Base-by-base conservation (phyloP, 2,797 vertebrate species). In the Gambelia wislizenii region DNA sequence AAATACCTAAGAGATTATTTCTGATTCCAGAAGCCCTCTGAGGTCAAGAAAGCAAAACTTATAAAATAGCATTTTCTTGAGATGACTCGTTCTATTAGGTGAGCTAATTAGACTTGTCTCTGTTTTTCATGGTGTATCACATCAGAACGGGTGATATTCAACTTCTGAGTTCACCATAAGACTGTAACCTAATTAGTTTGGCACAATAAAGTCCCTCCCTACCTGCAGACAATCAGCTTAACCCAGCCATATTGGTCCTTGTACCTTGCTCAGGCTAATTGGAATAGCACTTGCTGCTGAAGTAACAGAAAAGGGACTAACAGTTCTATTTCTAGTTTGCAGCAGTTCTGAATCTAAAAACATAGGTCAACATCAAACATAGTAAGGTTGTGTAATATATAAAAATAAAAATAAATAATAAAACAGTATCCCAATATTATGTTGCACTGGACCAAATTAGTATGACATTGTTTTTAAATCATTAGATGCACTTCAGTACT, bases 131-230 rank as follows among this genome's bases (percentile, higher is more conserved):
- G 75, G 80, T 33, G 61, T 75, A 13, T 61, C 69, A 82, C 54
- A 75, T 8, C 79, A 82, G 33, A 87, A 82, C 6, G 13, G 27
- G 30, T 83, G 79, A 82, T 87, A 87, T 78, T 33, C 61, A 79
- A 75, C 79, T 87, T 74, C 30, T 36, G 39, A 87, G 78, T 87
- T 87, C 69, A 75, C 52, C 79, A 82, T 30, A 44, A 25, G 52
- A 13, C 52, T 87, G 52, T 52, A 87, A n/a, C 88, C 18, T 72
- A 82, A 82, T 87, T 81, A 81, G 86, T 74, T 59, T 61, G 22
- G 39, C 78, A 81, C 39, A 72, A 67, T 67, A 67, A 70, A 87
- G 14, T 59, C 5, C 67, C 42, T 74, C n/a, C 42, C 42, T 75
- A 25, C 39, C 54, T 74, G 79, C 54, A 82, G 70, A 61, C 30